Base-by-base conservation (phyloP, 2,888 invertebrate species). In the Conops quadrifasciatus region DNA sequence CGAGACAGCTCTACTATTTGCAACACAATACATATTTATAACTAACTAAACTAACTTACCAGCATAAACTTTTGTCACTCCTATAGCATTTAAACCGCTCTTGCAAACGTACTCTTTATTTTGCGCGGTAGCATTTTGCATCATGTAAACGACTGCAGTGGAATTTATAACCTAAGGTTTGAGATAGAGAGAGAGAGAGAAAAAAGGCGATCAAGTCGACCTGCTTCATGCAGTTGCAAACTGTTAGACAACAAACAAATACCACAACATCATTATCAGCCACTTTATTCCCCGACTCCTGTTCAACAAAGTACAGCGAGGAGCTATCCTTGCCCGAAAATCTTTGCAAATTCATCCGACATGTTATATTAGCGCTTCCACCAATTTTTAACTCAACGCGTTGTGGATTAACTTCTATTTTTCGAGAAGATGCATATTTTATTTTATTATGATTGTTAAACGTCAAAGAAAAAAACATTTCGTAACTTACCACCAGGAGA, bases 281-380 rank as follows among this genome's bases (percentile, higher is more conserved):
- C 53, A 78, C 67, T 26, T 47, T 26, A 58, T 74, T 53, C n/a
- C 74, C 72, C 1, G 74, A 77, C 16, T 75, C 72, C 16, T 75
- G 75, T 45, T 74, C 73, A 16, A 72, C 75, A 43, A 84, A 84
- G 62, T 80, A 80, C 16, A 84, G 60, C 19, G 77, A 79, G 36
- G 78, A 76, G 56, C 80, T 76, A 69, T 82, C 76, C 16, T 76
- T 59, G 0, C 78, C 79, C 51, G 73, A 67, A 73, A 83, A 84
- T 62, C 67, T 75, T 56, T 74, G 74, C 63, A 76, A 76, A 64
- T 84, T 83, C 73, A 84, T 81, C 51, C 78, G 79, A 74, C 84
- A 84, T 71, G 77, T 83, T 60, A 84, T 81, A 53, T 82, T 83
- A 0, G 80, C 80, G 73, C 77, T 79, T 19, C 79, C 77, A 59